Evolutionary conservation across 2,113 vertebrate genomes (phyloP), one percentile per base, ranked within the genome.

Genomic region (Camelus bactrianus): DNA sequence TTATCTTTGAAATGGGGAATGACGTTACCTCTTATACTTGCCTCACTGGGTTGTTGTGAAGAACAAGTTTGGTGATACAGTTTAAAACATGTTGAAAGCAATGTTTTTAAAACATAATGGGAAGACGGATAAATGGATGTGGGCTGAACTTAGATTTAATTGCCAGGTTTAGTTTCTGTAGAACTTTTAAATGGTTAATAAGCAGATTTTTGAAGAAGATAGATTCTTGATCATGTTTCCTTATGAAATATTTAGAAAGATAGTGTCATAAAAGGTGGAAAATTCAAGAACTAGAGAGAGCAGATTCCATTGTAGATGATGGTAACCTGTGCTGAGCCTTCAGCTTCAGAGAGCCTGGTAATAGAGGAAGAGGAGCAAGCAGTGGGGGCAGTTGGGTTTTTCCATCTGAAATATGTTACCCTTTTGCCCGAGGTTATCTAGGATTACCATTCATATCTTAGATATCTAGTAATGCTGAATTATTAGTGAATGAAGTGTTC

Each of bases 71-170:
- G 14, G 54, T 82, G 73, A 93, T 65, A 93, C 13, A 90, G 28
- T 77, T 84, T 67, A 80, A 97, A 92, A 93, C 5, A 88, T 80
- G 80, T 83, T 79, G 83, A 84, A 88, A 95, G 82, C 84, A 72
- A 35, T 26, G 60, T 65, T 82, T 92, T 75, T 46, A 67, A 67
- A 95, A 82, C 83, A 70, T 38, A 80, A 48, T 90, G 38, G 32
- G n/a, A 90, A 75, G 32, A 92, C 5, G 77, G 54, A 67, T 84
- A 46, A 80, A 5, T 93, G 17, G 22, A 79, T 14, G 38, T 70
- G 22, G 9, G 11, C 46, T 95, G 24, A 79, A 22, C 32, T 42
- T 79, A 73, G 32, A 77, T 83, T 83, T 92, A 90, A 64, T n/a
- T 96, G 56, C 65, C 52, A 79, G 54, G n/a, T 87, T 89, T 90